These are phyloP conservation scores for Siniperca knerii DNA, from an alignment of 2,113 vertebrate species.

Conservation along the genomic window DNA sequence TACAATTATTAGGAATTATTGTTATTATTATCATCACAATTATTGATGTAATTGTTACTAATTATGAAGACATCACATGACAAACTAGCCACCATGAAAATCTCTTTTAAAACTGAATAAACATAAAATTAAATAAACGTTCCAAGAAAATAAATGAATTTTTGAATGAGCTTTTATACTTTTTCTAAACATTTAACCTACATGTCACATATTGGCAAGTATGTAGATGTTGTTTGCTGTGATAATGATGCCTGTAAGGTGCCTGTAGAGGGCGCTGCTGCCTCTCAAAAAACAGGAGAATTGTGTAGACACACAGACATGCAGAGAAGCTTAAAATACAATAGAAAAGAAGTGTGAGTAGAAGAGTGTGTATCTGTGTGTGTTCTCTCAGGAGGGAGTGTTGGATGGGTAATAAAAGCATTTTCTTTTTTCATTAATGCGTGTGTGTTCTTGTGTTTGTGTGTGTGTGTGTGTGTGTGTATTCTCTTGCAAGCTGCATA, in stretches of 20 bases:
- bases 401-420: not conserved
- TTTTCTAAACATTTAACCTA: not conserved
- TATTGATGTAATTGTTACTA: not conserved
- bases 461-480: not conserved
- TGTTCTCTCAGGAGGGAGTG: not conserved
- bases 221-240: not conserved
- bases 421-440: not conserved
- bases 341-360: not conserved
- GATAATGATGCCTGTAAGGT: not conserved
- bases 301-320: not conserved
- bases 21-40: not conserved
- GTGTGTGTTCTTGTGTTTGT: not conserved
- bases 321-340: slow-evolving; percentile 9
- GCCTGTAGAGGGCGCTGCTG: slow-evolving; percentile 56
- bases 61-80: not conserved
- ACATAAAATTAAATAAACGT: not conserved
- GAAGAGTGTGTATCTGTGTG: not conserved
- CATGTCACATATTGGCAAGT: not conserved
- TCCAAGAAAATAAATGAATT: not conserved
- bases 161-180: not conserved
- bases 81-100: not conserved
- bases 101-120: not conserved
- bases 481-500: not conserved
- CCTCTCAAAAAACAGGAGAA: slow-evolving; percentile 19
- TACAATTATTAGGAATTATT: not conserved